Evolutionary conservation across 2,113 vertebrate species (phyloP).

Genomic region (Aegotheles bennettii): DNA sequence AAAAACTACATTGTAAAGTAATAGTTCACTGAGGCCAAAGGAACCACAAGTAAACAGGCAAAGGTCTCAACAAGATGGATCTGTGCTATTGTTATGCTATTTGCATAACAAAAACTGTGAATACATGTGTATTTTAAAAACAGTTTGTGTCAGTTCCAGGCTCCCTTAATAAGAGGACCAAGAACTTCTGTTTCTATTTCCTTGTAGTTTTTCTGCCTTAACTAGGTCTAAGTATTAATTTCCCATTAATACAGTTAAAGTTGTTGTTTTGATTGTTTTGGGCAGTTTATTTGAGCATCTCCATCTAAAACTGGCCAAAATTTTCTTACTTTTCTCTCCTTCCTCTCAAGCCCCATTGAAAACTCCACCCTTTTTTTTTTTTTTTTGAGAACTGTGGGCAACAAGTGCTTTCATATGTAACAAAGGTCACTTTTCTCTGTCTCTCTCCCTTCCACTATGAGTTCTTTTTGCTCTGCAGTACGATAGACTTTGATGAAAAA

Average conservation of each 20-base stretch:
- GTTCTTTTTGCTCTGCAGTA: neutral
- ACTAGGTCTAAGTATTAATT: neutral
- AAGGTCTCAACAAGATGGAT: neutral
- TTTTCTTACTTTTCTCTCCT: neutral
- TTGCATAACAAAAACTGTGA: neutral
- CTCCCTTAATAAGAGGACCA: neutral
- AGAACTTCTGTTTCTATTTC: neutral
- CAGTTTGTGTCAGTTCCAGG: neutral
- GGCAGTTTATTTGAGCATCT: neutral
- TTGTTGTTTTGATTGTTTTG: neutral
- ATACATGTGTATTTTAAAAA: neutral
- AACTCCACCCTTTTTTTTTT: neutral
- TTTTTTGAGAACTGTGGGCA: neutral
- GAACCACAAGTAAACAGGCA: neutral
- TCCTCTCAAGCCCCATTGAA: neutral
- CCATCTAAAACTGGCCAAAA: neutral
- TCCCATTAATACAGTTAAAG: neutral
- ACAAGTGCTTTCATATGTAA: neutral
- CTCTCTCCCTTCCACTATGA: neutral
- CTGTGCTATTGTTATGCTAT: neutral
- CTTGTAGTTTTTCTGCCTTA: neutral
- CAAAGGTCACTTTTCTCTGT: neutral
- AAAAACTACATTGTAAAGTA: neutral
- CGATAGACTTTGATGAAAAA: neutral
- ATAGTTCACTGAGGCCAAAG: neutral